A percentile compares a stretch with the other conserved stretches of the same genome.
Conservation (phyloP, 2,888 invertebrate species). For the Drosophila pseudotalamancana region DNA sequence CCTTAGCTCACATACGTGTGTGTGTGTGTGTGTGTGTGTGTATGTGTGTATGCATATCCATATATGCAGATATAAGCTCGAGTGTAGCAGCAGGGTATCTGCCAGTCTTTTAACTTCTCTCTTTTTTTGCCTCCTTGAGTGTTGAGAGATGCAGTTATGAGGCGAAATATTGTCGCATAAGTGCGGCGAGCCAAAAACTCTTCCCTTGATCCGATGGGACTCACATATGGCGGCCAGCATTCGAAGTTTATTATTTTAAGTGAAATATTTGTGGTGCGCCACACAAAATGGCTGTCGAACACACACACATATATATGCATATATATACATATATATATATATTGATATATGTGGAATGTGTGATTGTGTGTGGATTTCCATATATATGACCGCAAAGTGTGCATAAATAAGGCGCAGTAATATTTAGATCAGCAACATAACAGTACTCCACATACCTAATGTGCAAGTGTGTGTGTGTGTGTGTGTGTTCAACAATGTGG, state of each 20-base stretch:
- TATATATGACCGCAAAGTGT: slow-evolving; percentile 21
- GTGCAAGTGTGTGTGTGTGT: background rate
- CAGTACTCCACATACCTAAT: slow-evolving; percentile 14
- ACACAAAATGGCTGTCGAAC: slow-evolving; percentile 18
- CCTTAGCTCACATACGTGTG: too few relatives aligned
- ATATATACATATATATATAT: background rate
- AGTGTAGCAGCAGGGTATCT: too few relatives aligned
- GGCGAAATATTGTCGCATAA: slow-evolving; percentile 30
- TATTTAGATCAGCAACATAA: slow-evolving; percentile 33
- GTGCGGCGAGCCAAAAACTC: slow-evolving; percentile 18
- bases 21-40: too few relatives aligned
- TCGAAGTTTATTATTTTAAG: slow-evolving; percentile 48
- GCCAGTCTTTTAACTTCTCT: background rate
- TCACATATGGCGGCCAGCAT: slow-evolving; percentile 8
- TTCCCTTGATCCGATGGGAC: background rate
- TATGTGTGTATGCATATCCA: too few relatives aligned
- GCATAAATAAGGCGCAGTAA: slow-evolving; percentile 33
- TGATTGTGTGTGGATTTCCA: background rate
- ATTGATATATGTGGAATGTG: background rate
- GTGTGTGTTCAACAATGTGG: slow-evolving; percentile 5
- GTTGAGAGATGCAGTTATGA: slow-evolving; percentile 25
- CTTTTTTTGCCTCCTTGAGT: background rate
- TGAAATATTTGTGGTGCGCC: slow-evolving; percentile 31
- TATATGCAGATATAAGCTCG: too few relatives aligned
- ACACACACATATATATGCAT: background rate